These are phyloP conservation scores for Sus scrofa DNA, from an alignment of 2,113 vertebrate species.

Conservation along the genomic window DNA sequence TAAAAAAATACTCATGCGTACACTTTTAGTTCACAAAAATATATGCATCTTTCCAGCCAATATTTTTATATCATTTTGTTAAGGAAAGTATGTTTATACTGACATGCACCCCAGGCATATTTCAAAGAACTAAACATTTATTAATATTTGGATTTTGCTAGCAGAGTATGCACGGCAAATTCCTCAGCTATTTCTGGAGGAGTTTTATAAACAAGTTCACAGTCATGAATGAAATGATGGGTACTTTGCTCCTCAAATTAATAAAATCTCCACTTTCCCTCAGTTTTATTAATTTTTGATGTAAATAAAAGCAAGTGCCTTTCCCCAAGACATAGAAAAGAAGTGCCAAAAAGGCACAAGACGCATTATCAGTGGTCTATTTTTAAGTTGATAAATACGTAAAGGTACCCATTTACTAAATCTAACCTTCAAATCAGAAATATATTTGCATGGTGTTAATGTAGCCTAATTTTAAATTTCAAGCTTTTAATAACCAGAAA, in stretches of 20 bases:
- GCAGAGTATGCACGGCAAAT: background rate
- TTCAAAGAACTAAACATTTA: slow-evolving; percentile 46
- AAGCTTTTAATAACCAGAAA: slow-evolving; percentile 60
- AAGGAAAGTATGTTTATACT: background rate
- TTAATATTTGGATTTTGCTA: slow-evolving; percentile 53
- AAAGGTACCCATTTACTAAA: slow-evolving; percentile 62
- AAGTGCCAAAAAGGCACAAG: background rate
- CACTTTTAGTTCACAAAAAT: background rate
- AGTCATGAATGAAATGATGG: slow-evolving; percentile 15
- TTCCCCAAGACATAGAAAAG: background rate
- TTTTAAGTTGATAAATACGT: slow-evolving; percentile 80
- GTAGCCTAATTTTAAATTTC: slow-evolving; percentile 71
- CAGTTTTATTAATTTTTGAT: background rate
- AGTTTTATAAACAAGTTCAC: slow-evolving; percentile 29
- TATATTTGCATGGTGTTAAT: slow-evolving; percentile 40
- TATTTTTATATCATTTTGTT: slow-evolving; percentile 11
- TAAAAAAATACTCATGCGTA: background rate
- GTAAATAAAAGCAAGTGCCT: slow-evolving; percentile 58
- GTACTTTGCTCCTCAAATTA: background rate
- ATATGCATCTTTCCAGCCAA: background rate
- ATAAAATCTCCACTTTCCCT: slow-evolving; percentile 31
- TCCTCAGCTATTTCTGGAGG: slow-evolving; percentile 30
- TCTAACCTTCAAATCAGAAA: slow-evolving; percentile 74
- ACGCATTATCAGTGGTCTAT: slow-evolving; percentile 53
- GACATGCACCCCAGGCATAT: slow-evolving; percentile 23